A percentile compares a stretch with the other conserved stretches of the same genome.
phyloP scores from a whole-genome alignment of 2,888 invertebrate genomes.

The Polymixis flavicincta region DNA sequence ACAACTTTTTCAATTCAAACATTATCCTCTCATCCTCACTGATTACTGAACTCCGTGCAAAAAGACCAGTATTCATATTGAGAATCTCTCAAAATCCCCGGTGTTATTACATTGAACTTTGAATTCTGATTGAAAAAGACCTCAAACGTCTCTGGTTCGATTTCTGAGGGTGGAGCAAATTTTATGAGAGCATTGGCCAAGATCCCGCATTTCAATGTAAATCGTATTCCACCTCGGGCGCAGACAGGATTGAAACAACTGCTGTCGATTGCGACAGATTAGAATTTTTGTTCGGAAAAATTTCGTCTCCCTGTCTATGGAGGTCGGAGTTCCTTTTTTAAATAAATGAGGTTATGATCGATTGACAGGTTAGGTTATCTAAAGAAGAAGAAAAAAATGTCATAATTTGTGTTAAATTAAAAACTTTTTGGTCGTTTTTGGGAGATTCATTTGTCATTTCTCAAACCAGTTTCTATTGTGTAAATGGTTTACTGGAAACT shows the following conservation, averaged over 20 bases:
- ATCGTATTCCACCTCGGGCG: constrained; percentile 60
- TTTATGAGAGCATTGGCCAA: constrained; percentile 55
- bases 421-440: background rate
- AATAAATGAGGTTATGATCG: constrained; percentile 15
- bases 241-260: constrained; percentile 60
- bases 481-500: background rate
- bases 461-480: background rate
- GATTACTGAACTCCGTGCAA: constrained; percentile 15
- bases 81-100: constrained; percentile 36
- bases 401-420: background rate
- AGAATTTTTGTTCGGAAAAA: constrained; percentile 49
- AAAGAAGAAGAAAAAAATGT: background rate
- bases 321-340: constrained; percentile 2
- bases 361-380: constrained; percentile 10
- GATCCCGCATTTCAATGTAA: constrained; percentile 63
- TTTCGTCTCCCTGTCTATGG: background rate
- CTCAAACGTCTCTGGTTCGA: constrained; percentile 47
- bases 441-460: background rate
- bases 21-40: background rate
- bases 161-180: constrained; percentile 55
- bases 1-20: constrained; percentile 20
- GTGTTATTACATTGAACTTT: constrained; percentile 57
- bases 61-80: constrained; percentile 38
- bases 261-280: constrained; percentile 39
- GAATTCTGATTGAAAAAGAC: constrained; percentile 66